Evolutionary conservation across 2,797 vertebrate genomes (phyloP).

Genomic region (Rhadinocentrus ornatus): DNA sequence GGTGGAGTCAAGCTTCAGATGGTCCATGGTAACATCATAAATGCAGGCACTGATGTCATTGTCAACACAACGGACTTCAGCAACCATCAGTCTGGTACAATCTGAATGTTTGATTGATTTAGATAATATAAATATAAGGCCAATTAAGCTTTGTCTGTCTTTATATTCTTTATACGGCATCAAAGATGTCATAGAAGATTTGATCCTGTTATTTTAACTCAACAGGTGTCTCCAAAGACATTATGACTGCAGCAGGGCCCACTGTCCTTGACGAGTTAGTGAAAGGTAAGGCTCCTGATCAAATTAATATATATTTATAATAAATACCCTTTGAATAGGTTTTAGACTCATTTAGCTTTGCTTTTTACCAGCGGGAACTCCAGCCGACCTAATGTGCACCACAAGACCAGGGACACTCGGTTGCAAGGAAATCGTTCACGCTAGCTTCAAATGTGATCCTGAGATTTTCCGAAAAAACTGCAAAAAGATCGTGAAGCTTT

Average conservation of each 20-base stretch:
- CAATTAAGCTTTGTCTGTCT: not conserved
- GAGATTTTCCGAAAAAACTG: conserved; percentile 49
- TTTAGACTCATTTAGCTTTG: not conserved
- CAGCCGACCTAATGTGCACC: conserved; percentile 27
- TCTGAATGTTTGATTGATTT: not conserved
- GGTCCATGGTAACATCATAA: conserved; percentile 62
- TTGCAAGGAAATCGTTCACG: conserved; percentile 72
- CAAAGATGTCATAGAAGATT: not conserved
- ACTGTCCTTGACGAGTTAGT: conserved; percentile 46
- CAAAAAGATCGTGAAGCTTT: conserved; percentile 63
- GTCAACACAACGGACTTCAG: conserved; percentile 75
- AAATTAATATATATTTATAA: not conserved
- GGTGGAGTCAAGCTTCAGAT: conserved; percentile 67
- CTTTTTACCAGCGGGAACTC: conserved; percentile 33
- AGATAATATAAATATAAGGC: not conserved
- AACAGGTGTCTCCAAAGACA: conserved; percentile 68
- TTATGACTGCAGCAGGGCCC: conserved; percentile 67
- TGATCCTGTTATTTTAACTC: not conserved
- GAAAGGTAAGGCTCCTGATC: conserved; percentile 38
- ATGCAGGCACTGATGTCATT: conserved; percentile 65
- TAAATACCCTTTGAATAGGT: not conserved
- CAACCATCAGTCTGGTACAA: conserved; percentile 32
- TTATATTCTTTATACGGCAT: not conserved
- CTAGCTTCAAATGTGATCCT: not conserved
- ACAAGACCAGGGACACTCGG: conserved; percentile 65